Percentiles rank a stretch among this genome's conserved stretches.
Evolutionary conservation across 2,797 vertebrate genomes (phyloP).

Genomic region (Perodicticus potto): DNA sequence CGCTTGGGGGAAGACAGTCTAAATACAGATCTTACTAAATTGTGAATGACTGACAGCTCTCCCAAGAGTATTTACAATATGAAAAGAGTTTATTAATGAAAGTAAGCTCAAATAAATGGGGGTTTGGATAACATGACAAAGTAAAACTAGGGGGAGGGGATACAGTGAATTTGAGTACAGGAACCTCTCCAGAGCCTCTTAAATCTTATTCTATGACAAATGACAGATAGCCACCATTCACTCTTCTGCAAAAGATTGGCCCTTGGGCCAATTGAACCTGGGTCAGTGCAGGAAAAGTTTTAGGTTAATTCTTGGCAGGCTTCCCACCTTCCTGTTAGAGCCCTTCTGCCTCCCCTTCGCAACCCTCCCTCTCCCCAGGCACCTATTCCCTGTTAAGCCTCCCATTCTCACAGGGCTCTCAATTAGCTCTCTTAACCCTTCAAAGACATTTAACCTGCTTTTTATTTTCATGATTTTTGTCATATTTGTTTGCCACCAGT

Average conservation of each 20-base stretch:
- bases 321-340: background rate
- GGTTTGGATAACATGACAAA: slow-evolving; percentile 44
- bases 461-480: background rate
- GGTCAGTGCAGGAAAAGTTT: slow-evolving; percentile 26
- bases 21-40: slow-evolving; percentile 50
- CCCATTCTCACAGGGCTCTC: background rate
- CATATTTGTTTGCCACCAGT: background rate
- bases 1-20: background rate
- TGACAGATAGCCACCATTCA: background rate
- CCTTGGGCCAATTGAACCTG: background rate
- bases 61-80: slow-evolving; percentile 41
- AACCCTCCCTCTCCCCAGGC: background rate
- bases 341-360: background rate
- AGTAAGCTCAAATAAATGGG: slow-evolving; percentile 23
- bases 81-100: slow-evolving; percentile 59
- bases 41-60: slow-evolving; percentile 69
- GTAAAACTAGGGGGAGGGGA: slow-evolving; percentile 3
- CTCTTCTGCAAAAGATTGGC: background rate
- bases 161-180: background rate
- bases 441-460: background rate
- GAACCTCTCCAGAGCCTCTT: background rate
- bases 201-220: background rate
- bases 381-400: background rate
- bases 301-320: slow-evolving; percentile 20
- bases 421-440: background rate